A percentile compares a stretch with the other conserved stretches of the same genome.
Conservation (phyloP, 2,888 invertebrate genomes). For the Mythimna vitellina region DNA sequence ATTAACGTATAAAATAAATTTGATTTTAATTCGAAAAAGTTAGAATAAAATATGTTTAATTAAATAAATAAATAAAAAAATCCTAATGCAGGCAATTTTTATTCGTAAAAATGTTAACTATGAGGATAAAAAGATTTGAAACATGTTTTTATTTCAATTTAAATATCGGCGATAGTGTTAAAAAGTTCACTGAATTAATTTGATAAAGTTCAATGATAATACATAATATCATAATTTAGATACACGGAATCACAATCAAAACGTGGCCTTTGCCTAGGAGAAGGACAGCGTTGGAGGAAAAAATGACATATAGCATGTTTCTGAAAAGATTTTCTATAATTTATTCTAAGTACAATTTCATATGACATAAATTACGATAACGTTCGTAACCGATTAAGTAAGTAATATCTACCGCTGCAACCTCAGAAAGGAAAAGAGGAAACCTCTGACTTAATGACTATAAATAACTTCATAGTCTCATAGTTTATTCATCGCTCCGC, state of each 20-base stretch:
- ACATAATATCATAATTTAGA: background rate
- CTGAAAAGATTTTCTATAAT: no score
- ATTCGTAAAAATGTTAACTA: background rate
- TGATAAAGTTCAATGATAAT: background rate
- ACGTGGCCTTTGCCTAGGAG: background rate
- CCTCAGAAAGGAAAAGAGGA: conserved; percentile 69
- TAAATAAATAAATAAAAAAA: no score
- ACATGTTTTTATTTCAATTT: background rate
- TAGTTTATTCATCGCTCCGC: conserved; percentile 58
- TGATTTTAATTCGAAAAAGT: no score
- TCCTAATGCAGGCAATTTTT: background rate
- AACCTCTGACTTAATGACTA: conserved; percentile 65
- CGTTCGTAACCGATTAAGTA: conserved; percentile 46
- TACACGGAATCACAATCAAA: no score
- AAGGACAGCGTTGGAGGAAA: background rate
- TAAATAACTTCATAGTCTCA: conserved; percentile 68
- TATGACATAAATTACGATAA: conserved; percentile 36
- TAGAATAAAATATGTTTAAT: no score
- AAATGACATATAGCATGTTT: no score
- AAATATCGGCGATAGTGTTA: background rate
- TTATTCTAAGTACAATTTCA: background rate
- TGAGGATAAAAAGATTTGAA: background rate
- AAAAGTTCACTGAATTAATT: conserved; percentile 9
- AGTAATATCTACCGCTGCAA: conserved; percentile 19
- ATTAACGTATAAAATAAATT: no score